A percentile compares a stretch with the other conserved stretches of the same genome.
Conservation (phyloP, 2,113 vertebrate species). For the Chloropsis cyanopogon region DNA sequence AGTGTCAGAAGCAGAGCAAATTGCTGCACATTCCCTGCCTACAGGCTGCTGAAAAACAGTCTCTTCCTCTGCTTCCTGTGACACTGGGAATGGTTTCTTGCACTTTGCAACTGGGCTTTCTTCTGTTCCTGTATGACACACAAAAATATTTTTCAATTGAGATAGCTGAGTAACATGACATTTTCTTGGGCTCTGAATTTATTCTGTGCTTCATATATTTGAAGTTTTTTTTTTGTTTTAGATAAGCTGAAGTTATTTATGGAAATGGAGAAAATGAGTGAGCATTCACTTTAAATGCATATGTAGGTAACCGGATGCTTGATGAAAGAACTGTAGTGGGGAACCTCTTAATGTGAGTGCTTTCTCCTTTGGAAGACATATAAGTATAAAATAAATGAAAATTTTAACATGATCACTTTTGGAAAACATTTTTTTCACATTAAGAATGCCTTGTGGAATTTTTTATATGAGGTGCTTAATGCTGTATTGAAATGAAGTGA, state of each 20-base stretch:
- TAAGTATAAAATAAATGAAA: background rate
- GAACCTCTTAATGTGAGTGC: background rate
- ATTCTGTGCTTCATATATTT: background rate
- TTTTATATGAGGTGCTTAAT: background rate
- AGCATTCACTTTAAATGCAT: background rate
- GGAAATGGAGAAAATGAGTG: background rate
- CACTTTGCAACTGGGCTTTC: background rate
- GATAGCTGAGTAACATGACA: background rate
- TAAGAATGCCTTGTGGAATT: background rate
- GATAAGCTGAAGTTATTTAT: background rate
- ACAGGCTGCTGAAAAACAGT: background rate
- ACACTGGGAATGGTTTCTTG: background rate
- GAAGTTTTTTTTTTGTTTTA: background rate
- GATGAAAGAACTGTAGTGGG: background rate
- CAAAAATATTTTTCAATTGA: background rate
- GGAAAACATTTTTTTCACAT: background rate
- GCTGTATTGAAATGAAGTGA: background rate
- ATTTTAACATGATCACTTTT: background rate
- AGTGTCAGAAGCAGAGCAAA: background rate
- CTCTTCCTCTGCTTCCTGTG: background rate
- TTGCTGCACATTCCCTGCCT: background rate
- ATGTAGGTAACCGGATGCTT: background rate
- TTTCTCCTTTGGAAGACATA: background rate
- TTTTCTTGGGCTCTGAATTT: background rate
- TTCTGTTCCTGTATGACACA: background rate